Evolutionary conservation across 1,140 invertebrate genomes (phyloP), one percentile per base, ranked within the genome.

Genomic region (Brachystomella parvula): DNA sequence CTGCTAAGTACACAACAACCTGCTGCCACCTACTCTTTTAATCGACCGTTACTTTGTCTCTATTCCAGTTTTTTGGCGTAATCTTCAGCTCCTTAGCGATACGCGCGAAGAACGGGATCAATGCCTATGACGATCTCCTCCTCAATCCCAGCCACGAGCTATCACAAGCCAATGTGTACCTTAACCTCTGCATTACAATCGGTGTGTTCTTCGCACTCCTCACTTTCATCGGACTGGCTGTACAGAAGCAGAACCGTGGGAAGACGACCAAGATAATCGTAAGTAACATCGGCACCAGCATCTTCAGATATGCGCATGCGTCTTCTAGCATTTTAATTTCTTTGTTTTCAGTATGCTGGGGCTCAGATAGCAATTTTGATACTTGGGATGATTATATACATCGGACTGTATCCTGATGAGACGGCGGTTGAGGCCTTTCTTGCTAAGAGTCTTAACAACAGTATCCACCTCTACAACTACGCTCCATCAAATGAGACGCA

Each of bases 131-230:
- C 1, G 2, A 19, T 15, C 49, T 53, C 6, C 21, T 53, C 6
- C 49, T 24, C 3, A 6, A 53, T 15, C 6, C 49, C 24, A 26
- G 9, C 21, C 12, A 53, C 6, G 12, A 53, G 3, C 39, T 65
- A 6, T 32, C 26, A 1, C n/a, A 24, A 2, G 17, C 32, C 2
- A 32, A 59, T 26, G 15, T 65, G 24, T 39, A 31, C 0, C 57
- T 65, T 28, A 57, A 57, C 12, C 53, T 65, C 30, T 57, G 63
- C 31, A 59, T 65, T 6, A n/a, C 33, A 1, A 65, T 65, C 1
- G 63, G 63, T 2, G 33, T 65, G n/a, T 21, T 65, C 30, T 65
- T 65, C 19, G 39, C 56, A 9, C 30, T 65, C 1, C 63, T 65
- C 0, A 57, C 56, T 0, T 1, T 65, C 21, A 15, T 65, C 3